Evolutionary conservation across 2,888 invertebrate species (phyloP).

Genomic region (Hemithea aestivaria): DNA sequence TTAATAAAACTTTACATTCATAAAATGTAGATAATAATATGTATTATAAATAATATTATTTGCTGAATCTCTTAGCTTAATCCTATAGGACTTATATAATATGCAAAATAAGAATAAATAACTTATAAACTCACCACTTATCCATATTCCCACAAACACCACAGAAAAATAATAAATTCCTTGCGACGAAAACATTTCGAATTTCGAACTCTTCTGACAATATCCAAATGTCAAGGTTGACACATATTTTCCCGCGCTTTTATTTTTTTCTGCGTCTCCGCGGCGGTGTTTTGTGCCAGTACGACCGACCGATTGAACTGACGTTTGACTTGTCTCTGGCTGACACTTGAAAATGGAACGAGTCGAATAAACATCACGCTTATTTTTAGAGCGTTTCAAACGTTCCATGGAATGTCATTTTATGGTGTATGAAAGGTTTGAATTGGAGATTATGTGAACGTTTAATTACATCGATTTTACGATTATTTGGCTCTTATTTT

Average conservation of each 20-base stretch:
- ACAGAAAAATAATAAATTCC: conserved; percentile 29
- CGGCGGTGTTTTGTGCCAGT: conserved; percentile 43
- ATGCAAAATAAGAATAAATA: too few species aligned
- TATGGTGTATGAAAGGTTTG: conserved; percentile 23
- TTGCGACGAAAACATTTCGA: conserved; percentile 27
- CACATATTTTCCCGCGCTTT: conserved; percentile 50
- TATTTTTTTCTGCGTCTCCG: conserved; percentile 29
- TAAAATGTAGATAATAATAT: too few species aligned
- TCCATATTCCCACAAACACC: conserved; percentile 28
- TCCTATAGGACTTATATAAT: too few species aligned
- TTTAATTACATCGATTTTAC: conserved; percentile 6
- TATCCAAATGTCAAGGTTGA: conserved; percentile 38
- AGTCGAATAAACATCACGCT: conserved; percentile 52
- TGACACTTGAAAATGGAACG: conserved; percentile 50
- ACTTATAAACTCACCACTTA: conserved; percentile 38
- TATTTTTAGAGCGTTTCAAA: conserved; percentile 53
- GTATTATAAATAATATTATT: too few species aligned
- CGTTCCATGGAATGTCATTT: conserved; percentile 45
- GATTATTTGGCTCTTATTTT: too few species aligned
- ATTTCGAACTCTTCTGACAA: conserved; percentile 27
- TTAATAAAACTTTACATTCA: too few species aligned
- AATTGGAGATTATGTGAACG: neutral
- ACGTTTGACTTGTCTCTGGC: conserved; percentile 43
- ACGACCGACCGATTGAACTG: conserved; percentile 43
- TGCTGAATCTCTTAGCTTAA: too few species aligned